These are phyloP conservation scores for Agrypnia vestita DNA, from an alignment of 1,140 invertebrate genomes.

Conservation along the genomic window DNA sequence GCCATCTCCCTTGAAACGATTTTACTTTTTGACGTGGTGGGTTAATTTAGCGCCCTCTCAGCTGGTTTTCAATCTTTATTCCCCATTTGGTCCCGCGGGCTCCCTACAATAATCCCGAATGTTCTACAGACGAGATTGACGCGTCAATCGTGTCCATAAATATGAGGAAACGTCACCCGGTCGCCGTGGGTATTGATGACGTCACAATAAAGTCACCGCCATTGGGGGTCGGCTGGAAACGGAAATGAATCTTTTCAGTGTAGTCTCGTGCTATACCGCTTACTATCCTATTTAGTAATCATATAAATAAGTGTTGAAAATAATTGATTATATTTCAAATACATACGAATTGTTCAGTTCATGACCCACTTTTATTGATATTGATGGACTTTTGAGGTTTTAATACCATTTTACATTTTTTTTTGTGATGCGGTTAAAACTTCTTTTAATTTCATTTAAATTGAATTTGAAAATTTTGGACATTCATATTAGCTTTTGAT, in stretches of 20 bases:
- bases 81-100: constrained; percentile 10
- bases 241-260: constrained; percentile 37
- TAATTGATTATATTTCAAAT: no score
- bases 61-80: constrained; percentile 16
- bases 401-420: no score
- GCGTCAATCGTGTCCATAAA: constrained; percentile 47
- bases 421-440: no score
- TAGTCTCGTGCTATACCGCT: neutral
- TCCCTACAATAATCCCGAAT: constrained; percentile 37
- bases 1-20: neutral
- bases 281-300: no score
- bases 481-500: no score
- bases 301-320: no score
- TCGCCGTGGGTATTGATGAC: constrained; percentile 45
- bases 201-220: constrained; percentile 41
- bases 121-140: constrained; percentile 30
- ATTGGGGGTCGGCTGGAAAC: constrained; percentile 30
- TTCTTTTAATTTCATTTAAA: no score
- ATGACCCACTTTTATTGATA: no score
- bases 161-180: constrained; percentile 48
- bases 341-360: no score
- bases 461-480: no score
- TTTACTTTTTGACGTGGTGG: neutral
- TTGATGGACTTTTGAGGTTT: no score
- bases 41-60: neutral